Base-by-base conservation (phyloP, 2,797 vertebrate species). In the Peromyscus attwateri region DNA sequence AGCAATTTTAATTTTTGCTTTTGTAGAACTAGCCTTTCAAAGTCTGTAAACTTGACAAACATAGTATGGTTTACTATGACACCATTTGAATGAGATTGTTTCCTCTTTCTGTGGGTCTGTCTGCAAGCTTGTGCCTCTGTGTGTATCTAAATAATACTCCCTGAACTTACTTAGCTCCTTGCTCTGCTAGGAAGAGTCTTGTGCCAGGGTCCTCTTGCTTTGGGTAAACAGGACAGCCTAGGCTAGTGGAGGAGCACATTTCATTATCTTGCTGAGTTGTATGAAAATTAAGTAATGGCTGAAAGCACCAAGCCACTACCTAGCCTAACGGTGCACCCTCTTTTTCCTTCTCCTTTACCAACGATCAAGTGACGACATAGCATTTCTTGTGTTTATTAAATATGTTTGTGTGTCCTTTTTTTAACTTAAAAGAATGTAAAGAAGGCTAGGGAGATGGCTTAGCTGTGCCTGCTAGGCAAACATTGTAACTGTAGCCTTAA, bases 1-100 rank as follows among this genome's bases (percentile, higher is more conserved):
- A 93, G 52, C n/a, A 46, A 27, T 94, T 92, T 31, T 1, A 10
- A 52, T 92, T 97, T 97, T 94, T 89, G 79, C 87, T 60, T 40
- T 0, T 87, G 43, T 71, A 93, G 57, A 96, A 80, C 19, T 92
- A 46, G 87, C 64, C 64, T 95, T 95, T 92, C 81, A 84, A 81
- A 90, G 73, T 80, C 52, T 87, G 23, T 90, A 79, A 89, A 79
- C 29, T 81, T 94, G 70, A 79, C 21, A 87, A 82, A 88, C 1
- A 52, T 93, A 80, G 14, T 79, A 5, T 62, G 52, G 92, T 80
- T 87, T 96, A 81, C 17, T 81, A 43, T n/a, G 49, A n/a, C 55
- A 31, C 91, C 43, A 34, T 70, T 23, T 87, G 43, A 34, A 29
- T 87, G 16, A 92, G 57, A 60, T 89, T 87, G 31, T 62, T 94